phyloP scores from a whole-genome alignment of 2,113 vertebrate species.

The Silurus glanis region DNA sequence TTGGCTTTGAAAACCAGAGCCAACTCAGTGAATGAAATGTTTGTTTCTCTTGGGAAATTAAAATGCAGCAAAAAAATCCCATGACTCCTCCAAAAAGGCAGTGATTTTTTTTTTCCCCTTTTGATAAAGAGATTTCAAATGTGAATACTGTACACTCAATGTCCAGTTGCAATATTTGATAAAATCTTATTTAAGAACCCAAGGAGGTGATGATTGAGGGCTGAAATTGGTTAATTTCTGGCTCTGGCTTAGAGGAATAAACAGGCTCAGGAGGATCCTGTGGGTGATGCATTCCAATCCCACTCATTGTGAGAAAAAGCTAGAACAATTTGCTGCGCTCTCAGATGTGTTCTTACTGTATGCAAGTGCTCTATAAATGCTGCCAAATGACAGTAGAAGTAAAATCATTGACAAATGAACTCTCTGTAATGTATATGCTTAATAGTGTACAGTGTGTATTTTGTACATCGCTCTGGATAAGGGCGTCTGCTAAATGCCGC shows the following conservation, averaged over 20 bases:
- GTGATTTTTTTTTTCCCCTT: neutral
- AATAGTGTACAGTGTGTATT: neutral
- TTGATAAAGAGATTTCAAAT: neutral
- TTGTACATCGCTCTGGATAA: too few species aligned
- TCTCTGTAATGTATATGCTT: neutral
- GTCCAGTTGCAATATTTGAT: neutral
- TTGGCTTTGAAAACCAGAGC: conserved; percentile 48
- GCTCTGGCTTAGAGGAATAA: neutral
- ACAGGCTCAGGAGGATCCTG: conserved; percentile 25
- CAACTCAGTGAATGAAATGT: conserved; percentile 64
- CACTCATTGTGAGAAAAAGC: conserved; percentile 30
- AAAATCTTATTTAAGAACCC: neutral
- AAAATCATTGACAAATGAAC: neutral
- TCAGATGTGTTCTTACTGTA: conserved; percentile 11
- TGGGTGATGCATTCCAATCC: conserved; percentile 51
- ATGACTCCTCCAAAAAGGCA: conserved; percentile 44
- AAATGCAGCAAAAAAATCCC: conserved; percentile 54
- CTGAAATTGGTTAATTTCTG: neutral
- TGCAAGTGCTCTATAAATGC: neutral
- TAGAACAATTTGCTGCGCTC: conserved; percentile 11
- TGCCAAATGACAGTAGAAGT: neutral
- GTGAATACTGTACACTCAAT: neutral
- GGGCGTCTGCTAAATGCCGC: too few species aligned
- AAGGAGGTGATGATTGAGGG: conserved; percentile 1
- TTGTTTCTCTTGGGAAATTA: conserved; percentile 66